Conservation (phyloP, 2,888 invertebrate genomes). For the Strigamia transsilvanica region DNA sequence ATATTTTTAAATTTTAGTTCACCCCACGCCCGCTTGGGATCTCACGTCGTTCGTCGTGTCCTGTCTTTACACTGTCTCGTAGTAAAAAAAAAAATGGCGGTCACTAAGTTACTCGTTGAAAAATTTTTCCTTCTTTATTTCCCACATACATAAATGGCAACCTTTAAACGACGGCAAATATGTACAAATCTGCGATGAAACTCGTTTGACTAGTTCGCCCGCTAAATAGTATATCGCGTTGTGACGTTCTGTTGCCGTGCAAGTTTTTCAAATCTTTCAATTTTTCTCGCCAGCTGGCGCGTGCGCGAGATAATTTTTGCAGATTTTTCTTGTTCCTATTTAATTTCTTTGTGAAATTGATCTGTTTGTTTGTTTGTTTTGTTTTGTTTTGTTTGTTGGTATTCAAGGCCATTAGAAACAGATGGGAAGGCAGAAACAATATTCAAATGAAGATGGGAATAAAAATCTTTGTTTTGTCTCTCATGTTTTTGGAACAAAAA, state of each 20-base stretch:
- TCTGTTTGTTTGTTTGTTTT: not conserved
- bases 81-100: not conserved
- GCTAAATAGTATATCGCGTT: too few relatives aligned
- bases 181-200: not conserved
- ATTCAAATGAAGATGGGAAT: not conserved
- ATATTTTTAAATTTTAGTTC: not conserved
- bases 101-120: not conserved
- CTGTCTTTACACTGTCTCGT: too few relatives aligned
- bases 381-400: not conserved
- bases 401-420: slow-evolving; percentile 3
- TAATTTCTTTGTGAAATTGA: not conserved
- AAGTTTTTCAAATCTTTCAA: not conserved
- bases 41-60: too few relatives aligned
- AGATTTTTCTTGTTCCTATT: not conserved
- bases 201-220: slow-evolving; percentile 1
- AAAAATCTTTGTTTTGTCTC: not conserved
- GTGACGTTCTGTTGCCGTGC: not conserved
- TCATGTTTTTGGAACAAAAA: not conserved
- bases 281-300: not conserved
- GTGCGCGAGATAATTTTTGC: not conserved
- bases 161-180: not conserved
- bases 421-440: slow-evolving; percentile 9
- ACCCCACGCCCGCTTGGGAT: too few relatives aligned
- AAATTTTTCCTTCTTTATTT: not conserved
- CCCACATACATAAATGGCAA: not conserved